Evolutionary conservation across 2,797 vertebrate species (phyloP).

Genomic region (Phaenicophaeus curvirostris): DNA sequence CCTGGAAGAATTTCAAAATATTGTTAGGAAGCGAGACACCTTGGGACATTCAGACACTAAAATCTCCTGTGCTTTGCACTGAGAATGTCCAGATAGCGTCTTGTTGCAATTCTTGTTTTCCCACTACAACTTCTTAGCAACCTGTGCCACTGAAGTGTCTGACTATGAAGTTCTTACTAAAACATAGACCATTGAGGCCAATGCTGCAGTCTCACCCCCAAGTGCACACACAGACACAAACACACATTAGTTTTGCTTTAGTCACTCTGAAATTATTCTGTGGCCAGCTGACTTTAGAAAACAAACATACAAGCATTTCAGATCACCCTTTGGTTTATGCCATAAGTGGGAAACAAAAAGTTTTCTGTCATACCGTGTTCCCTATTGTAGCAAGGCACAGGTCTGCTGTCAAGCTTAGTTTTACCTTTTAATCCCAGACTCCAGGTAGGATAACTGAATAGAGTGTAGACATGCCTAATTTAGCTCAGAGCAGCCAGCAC

Average conservation of each 20-base stretch:
- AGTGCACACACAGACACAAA: background rate
- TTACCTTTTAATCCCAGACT: background rate
- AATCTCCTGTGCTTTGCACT: background rate
- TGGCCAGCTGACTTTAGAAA: background rate
- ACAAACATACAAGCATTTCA: background rate
- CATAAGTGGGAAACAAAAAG: accelerated
- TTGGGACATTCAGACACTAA: background rate
- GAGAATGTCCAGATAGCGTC: background rate
- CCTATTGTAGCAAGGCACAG: background rate
- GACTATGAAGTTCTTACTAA: background rate
- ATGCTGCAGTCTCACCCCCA: background rate
- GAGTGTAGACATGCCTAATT: background rate
- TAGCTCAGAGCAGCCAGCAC: background rate
- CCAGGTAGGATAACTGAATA: background rate
- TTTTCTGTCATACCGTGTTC: background rate
- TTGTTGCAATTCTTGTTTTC: background rate
- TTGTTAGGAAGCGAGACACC: background rate
- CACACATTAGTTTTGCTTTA: background rate
- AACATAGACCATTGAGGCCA: background rate
- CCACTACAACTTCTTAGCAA: background rate
- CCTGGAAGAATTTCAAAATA: slow-evolving; percentile 75
- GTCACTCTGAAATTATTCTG: background rate
- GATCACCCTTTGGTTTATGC: background rate
- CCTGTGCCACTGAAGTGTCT: background rate
- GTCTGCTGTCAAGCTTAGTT: background rate